Conservation (phyloP, 2,113 vertebrate species). For the Oriolus oriolus region DNA sequence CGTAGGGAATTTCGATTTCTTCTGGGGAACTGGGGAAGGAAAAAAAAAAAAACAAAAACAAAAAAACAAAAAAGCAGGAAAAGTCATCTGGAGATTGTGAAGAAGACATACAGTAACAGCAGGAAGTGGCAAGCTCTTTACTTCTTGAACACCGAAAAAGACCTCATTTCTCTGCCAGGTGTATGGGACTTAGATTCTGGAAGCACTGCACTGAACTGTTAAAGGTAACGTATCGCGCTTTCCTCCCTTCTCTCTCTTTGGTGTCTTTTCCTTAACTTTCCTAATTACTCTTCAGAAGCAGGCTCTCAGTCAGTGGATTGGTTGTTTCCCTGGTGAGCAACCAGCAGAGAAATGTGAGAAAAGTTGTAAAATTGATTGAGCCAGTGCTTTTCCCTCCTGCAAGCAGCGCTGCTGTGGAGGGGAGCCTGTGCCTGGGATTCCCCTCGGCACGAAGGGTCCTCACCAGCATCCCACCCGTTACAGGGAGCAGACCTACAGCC, state of each 20-base stretch:
- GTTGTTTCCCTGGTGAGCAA: not conserved
- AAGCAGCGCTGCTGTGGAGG: not conserved
- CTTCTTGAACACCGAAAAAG: slow-evolving; percentile 24
- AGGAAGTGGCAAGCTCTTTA: slow-evolving; percentile 55
- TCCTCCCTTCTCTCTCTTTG: not conserved
- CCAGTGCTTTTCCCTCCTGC: not conserved
- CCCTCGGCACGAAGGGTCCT: fast-evolving
- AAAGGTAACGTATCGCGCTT: slow-evolving; percentile 62
- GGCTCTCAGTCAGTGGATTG: not conserved
- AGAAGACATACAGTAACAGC: slow-evolving; percentile 31
- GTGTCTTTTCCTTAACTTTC: not conserved
- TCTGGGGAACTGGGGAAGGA: not conserved
- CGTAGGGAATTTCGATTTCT: slow-evolving; percentile 65
- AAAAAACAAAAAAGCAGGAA: slow-evolving; percentile 7
- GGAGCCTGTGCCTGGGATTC: not conserved
- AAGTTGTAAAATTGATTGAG: not conserved
- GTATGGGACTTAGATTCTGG: slow-evolving; percentile 73
- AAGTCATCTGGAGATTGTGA: slow-evolving; percentile 65
- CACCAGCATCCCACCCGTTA: not conserved
- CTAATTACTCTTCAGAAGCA: not conserved
- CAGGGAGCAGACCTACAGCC: not conserved
- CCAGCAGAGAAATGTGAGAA: not conserved
- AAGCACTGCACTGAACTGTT: slow-evolving; percentile 69
- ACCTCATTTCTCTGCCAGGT: slow-evolving; percentile 65
- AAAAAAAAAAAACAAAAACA: not conserved